Base-by-base conservation (phyloP, 2,797 vertebrate genomes). In the Tokudaia tokunoshimensis region DNA sequence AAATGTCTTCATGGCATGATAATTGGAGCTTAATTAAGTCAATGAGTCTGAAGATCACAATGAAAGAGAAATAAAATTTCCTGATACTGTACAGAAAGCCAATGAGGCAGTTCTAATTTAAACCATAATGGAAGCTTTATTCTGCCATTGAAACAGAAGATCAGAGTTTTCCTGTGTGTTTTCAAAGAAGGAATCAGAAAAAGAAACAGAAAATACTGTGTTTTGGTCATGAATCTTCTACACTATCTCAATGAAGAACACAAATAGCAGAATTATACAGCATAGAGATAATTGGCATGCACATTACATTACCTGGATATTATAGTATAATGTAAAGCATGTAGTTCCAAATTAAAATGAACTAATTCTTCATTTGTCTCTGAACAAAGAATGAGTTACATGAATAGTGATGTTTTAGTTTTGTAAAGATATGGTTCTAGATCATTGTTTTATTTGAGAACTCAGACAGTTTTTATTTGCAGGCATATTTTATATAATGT, bases 401-500 rank as follows among this genome's bases (percentile, higher is more conserved):
- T 89, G 9, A 52, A 55, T 22, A 0, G 3, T 65, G 91, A 26
- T 37, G 31, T 3, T 26, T 72, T 50, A 57, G 57, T 22, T 3
- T 75, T 74, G 14, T 4, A 91, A 88, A 93, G 34, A 57, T 67
- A 61, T 80, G 19, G 52, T 84, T 94, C 37, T 76, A 59, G 50
- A 85, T 92, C 76, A 75, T 19, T 92, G 34, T 89, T 78, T 76
- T 63, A 86, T 79, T 92, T 94, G 59, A 37, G 7, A 89, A 67
- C 5, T 91, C 26, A 72, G 13, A 47, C 14, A 87, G 8, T 26
- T 92, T 96, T 96, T 47, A 89, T 94, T 97, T 96, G 29, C 41
- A 31, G 81, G 34, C 29, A 29, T 83, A 74, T 59, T 89, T 81
- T 81, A 15, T 17, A 31, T 78, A 70, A 72, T 47, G 52, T 85